Conservation (phyloP, 2,888 invertebrate genomes). For the Drosophila planitibia region DNA sequence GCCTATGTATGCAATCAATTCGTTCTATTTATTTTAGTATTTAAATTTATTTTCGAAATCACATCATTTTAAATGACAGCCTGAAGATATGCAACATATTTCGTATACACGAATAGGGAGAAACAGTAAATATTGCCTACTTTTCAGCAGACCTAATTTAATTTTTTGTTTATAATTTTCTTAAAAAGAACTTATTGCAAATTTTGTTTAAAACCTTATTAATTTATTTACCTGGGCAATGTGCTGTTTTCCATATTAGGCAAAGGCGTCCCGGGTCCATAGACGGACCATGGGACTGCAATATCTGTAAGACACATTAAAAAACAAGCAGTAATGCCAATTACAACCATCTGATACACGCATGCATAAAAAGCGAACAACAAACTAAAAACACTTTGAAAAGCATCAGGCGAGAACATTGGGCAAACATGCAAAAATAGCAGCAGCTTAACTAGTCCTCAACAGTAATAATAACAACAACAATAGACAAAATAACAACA, state of each 20-base stretch:
- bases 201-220: not conserved
- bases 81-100: slow-evolving; percentile 31
- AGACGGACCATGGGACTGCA: slow-evolving; percentile 85
- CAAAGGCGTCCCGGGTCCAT: slow-evolving; percentile 84
- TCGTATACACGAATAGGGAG: rapidly evolving
- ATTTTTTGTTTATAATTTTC: not conserved
- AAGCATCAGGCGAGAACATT: slow-evolving; percentile 23
- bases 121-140: slow-evolving; percentile 2
- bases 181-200: not conserved
- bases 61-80: not conserved
- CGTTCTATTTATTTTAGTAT: not conserved
- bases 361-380: slow-evolving; percentile 28
- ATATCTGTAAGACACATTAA: slow-evolving; percentile 75
- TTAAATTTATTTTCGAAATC: not conserved
- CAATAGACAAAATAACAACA: slow-evolving; percentile 7
- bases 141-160: not conserved
- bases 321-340: slow-evolving; percentile 23
- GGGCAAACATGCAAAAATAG: slow-evolving; percentile 39
- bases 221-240: slow-evolving; percentile 82
- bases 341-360: not conserved
- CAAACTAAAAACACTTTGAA: slow-evolving; percentile 12
- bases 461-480: slow-evolving; percentile 23
- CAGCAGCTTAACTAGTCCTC: slow-evolving; percentile 17
- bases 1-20: not conserved
- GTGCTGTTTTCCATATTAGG: slow-evolving; percentile 83